Base-by-base conservation (phyloP, 2,797 vertebrate genomes). In the Varecia variegata region DNA sequence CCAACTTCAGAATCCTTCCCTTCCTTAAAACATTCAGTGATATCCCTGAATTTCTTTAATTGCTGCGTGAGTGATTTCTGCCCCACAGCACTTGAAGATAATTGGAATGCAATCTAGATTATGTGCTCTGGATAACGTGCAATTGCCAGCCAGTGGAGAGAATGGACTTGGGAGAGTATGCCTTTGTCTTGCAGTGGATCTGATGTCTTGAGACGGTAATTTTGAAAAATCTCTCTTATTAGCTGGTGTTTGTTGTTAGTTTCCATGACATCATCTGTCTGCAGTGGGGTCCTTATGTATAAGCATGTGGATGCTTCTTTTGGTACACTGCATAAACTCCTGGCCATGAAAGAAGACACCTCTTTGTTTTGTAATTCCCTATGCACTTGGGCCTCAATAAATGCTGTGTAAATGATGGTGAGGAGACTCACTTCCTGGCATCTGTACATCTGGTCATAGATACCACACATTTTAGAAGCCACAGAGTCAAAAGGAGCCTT, bases 31-130 rank as follows among this genome's bases (percentile, higher is more conserved):
- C 83, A 82, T 96, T 95, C 70, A 14, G 77, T 80, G 74, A 91
- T 77, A 94, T 89, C 97, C 81, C 67, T 92, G 85, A 97, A 93
- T 88, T 90, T 96, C 18, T 97, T 91, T 97, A 97, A 95, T 95
- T 95, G 56, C 94, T 0, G 12, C 74, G 10, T 93, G 50, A 93
- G 68, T 93, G 94, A 96, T 67, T 97, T 93, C 94, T 97, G 97
- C 88, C 12, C 21, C 45, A 7, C 67, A 80, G 92, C 84, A 25
- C 90, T 95, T 50, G 43, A 71, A 93, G 88, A 89, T 97, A 98
- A 97, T 97, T 87, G 62, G 67, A 60, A 97, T 97, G 45, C 90
- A 38, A 58, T 93, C 83, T 93, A 83, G 98, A 93, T 96, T 67
- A 10, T 92, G 60, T 89, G 56, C 67, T 97, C 32, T 91, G 73